phyloP scores from a whole-genome alignment of 1,140 invertebrate genomes.

The Panulirus ornatus region DNA sequence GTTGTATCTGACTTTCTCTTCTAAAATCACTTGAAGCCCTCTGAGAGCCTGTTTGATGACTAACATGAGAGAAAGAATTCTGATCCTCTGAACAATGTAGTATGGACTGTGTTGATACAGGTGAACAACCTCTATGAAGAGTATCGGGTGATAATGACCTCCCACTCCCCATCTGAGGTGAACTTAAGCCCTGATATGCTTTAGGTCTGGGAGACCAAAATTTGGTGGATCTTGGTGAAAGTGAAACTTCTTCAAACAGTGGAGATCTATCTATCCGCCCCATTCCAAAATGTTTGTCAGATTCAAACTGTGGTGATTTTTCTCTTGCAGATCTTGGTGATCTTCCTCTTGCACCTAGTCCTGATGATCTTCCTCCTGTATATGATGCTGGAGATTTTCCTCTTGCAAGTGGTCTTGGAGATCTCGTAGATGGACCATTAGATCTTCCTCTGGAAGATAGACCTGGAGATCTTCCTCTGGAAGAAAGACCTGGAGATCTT shows the following conservation, averaged over 20 bases:
- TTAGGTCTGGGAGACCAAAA: constrained; percentile 22
- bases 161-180: not conserved
- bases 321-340: constrained; percentile 19
- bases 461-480: constrained; percentile 28
- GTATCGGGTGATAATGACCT: constrained; percentile 25
- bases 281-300: not conserved
- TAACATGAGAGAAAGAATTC: constrained; percentile 2
- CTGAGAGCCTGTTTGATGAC: not conserved
- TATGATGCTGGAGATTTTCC: not conserved
- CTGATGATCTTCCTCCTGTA: constrained; percentile 15
- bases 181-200: not conserved
- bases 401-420: not conserved
- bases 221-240: constrained; percentile 43
- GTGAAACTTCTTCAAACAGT: constrained; percentile 46
- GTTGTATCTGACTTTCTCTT: not conserved
- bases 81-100: not conserved
- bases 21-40: not conserved
- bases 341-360: not conserved
- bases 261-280: constrained; percentile 8
- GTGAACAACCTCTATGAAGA: constrained; percentile 52
- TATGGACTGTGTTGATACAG: constrained; percentile 33
- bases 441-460: not conserved
- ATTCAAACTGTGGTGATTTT: not conserved
- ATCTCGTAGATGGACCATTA: not conserved
- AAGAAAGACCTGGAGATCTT: not conserved